These are phyloP conservation scores for Emys orbicularis DNA, from an alignment of 2,797 vertebrate genomes.

Conservation along the genomic window DNA sequence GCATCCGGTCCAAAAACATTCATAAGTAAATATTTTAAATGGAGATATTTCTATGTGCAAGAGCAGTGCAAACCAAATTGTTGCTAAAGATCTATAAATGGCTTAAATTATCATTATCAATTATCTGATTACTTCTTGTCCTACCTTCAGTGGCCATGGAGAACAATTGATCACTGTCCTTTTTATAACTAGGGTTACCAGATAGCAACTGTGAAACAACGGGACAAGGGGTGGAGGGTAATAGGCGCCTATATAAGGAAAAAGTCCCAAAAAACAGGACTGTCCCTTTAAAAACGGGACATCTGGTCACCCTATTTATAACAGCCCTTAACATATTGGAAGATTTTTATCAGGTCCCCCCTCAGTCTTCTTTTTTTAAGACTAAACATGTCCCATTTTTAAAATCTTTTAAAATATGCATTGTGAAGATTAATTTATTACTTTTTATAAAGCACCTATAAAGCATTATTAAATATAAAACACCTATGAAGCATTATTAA, in stretches of 20 bases:
- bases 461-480: neutral
- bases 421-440: neutral
- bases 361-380: neutral
- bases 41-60: neutral
- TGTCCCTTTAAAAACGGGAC: too few species aligned
- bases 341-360: neutral
- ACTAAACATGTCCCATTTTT: neutral
- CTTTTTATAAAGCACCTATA: neutral
- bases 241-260: too few species aligned
- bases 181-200: too few species aligned
- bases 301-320: neutral
- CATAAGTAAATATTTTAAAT: neutral
- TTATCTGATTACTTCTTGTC: neutral
- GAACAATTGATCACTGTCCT: neutral
- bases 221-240: too few species aligned
- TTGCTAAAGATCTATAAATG: neutral
- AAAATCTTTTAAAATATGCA: neutral
- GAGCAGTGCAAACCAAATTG: neutral
- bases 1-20: neutral
- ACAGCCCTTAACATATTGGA: neutral
- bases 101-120: neutral
- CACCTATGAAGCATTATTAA: neutral
- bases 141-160: too few species aligned
- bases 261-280: too few species aligned
- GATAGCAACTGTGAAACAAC: too few species aligned